Conservation (phyloP, 1,140 invertebrate genomes). For the Euura lappo region DNA sequence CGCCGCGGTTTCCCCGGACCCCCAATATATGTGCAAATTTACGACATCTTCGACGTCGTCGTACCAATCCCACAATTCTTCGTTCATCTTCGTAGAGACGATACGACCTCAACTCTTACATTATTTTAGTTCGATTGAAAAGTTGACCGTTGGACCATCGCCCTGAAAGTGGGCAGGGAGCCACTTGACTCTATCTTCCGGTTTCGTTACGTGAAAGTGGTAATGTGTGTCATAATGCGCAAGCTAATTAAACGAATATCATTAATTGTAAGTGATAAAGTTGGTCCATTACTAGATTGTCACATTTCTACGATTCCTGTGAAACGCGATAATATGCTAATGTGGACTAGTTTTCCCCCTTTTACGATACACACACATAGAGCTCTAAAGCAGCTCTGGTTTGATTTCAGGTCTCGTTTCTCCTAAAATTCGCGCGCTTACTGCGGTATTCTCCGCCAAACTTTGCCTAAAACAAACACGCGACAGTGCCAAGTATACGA, state of each 20-base stretch:
- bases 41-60: background rate
- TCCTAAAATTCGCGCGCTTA: background rate
- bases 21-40: conserved; percentile 7
- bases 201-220: no score
- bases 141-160: background rate
- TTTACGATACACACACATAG: no score
- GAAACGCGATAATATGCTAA: background rate
- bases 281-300: background rate
- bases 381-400: background rate
- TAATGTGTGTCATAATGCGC: no score
- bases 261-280: background rate
- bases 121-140: background rate
- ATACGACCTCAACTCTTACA: background rate
- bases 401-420: background rate
- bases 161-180: background rate
- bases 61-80: background rate
- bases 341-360: background rate
- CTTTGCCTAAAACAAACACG: background rate
- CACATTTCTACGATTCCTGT: no score
- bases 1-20: background rate
- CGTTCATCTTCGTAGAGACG: background rate
- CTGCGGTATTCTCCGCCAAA: background rate
- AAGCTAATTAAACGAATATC: background rate
- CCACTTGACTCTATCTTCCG: no score
- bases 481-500: background rate